Percentiles rank a stretch among this genome's conserved stretches.
Evolutionary conservation across 2,113 vertebrate species (phyloP).

Genomic region (Columba janthina): DNA sequence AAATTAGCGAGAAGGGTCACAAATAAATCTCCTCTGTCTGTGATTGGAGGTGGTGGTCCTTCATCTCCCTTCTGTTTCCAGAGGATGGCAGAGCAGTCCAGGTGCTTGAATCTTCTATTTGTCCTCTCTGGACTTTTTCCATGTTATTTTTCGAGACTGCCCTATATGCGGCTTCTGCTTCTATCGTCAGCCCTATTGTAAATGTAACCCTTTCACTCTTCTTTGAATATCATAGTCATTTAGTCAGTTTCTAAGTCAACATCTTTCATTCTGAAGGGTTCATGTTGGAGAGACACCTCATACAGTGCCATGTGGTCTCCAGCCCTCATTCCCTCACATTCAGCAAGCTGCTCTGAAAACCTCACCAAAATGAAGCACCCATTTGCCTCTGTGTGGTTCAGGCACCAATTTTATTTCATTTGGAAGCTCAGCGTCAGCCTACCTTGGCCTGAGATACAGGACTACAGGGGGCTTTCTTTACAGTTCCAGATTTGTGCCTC

Average conservation of each 20-base stretch:
- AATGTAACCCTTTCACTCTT: background rate
- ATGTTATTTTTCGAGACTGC: background rate
- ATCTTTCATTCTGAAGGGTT: background rate
- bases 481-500: background rate
- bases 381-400: accelerated
- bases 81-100: background rate
- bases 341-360: background rate
- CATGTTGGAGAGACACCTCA: accelerated
- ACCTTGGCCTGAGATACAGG: background rate
- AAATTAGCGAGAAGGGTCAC: background rate
- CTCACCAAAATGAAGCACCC: background rate
- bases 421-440: background rate
- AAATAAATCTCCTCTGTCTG: background rate
- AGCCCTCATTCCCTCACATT: background rate
- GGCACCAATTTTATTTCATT: background rate
- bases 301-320: background rate
- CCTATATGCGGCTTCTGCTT: background rate
- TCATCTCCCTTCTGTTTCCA: background rate
- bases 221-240: background rate
- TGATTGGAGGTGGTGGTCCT: background rate
- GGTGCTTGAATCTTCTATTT: background rate
- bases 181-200: background rate
- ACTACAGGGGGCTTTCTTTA: background rate
- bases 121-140: background rate
- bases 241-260: background rate